Evolutionary conservation across 1,140 invertebrate species (phyloP).

Genomic region (Zaprionus vittiger): DNA sequence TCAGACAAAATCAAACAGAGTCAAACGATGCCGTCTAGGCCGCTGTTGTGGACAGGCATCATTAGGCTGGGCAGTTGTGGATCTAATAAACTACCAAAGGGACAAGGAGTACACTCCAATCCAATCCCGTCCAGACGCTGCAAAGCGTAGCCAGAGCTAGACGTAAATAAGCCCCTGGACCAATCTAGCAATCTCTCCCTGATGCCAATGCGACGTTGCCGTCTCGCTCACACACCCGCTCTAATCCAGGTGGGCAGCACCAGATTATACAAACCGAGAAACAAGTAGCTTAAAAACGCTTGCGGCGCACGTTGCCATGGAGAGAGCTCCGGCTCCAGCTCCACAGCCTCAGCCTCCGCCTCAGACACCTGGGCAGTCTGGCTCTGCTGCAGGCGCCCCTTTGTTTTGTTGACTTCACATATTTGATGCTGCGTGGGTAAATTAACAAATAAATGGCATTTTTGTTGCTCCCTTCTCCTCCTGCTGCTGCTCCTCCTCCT

Average conservation of each 20-base stretch:
- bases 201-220: neutral
- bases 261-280: constrained; percentile 78
- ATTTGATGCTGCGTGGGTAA: constrained; percentile 77
- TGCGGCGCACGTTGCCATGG: constrained; percentile 55
- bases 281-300: constrained; percentile 78
- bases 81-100: constrained; percentile 70
- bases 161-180: constrained; percentile 50
- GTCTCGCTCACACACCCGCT: neutral
- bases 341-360: neutral
- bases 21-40: constrained; percentile 30
- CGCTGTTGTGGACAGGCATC: constrained; percentile 66
- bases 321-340: neutral
- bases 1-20: constrained; percentile 49
- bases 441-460: constrained; percentile 82
- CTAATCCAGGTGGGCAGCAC: neutral
- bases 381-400: neutral
- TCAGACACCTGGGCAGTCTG: constrained; percentile 40
- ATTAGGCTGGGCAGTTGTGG: constrained; percentile 59
- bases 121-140: constrained; percentile 14
- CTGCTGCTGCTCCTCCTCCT: constrained; percentile 6
- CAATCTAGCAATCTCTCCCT: constrained; percentile 44
- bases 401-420: constrained; percentile 70
- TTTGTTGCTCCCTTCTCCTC: constrained; percentile 23
- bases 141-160: constrained; percentile 20
- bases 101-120: constrained; percentile 11